phyloP scores from a whole-genome alignment of 2,797 vertebrate species.

The Pseudochirops cupreus region DNA sequence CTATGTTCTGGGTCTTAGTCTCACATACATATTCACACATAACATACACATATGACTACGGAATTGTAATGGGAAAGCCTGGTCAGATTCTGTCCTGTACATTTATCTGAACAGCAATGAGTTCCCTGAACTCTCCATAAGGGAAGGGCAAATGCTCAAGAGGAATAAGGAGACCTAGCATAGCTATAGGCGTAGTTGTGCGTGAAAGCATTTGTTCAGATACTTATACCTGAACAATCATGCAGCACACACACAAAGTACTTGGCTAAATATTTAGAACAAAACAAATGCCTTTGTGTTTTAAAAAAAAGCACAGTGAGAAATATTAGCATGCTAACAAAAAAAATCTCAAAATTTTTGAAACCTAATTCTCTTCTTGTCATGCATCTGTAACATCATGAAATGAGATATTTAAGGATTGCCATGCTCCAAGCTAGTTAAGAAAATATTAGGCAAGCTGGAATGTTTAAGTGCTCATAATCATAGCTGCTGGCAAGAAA shows the following conservation, averaged over 20 bases:
- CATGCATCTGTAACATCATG: slow-evolving; percentile 61
- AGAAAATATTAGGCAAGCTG: slow-evolving; percentile 66
- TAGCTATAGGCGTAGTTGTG: not conserved
- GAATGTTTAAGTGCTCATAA: slow-evolving; percentile 69
- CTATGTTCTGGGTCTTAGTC: not conserved
- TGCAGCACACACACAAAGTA: not conserved
- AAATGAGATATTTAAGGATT: slow-evolving; percentile 60
- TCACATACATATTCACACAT: not conserved
- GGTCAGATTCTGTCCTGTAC: not conserved
- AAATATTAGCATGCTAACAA: not conserved
- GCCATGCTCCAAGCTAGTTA: slow-evolving; percentile 59
- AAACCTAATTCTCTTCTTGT: slow-evolving; percentile 58
- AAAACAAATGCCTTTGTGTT: not conserved
- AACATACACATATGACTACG: not conserved
- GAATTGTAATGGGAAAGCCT: not conserved
- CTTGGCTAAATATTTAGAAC: not conserved
- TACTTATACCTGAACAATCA: slow-evolving; percentile 10
- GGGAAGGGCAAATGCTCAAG: not conserved
- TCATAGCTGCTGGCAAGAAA: slow-evolving; percentile 79
- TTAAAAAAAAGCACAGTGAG: not conserved
- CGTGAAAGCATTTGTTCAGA: not conserved
- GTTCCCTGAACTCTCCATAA: not conserved
- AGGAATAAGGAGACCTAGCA: not conserved
- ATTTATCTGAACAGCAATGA: not conserved
- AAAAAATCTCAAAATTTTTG: slow-evolving; percentile 3